Conservation (phyloP, 2,113 vertebrate genomes). For the Entelurus aequoreus region DNA sequence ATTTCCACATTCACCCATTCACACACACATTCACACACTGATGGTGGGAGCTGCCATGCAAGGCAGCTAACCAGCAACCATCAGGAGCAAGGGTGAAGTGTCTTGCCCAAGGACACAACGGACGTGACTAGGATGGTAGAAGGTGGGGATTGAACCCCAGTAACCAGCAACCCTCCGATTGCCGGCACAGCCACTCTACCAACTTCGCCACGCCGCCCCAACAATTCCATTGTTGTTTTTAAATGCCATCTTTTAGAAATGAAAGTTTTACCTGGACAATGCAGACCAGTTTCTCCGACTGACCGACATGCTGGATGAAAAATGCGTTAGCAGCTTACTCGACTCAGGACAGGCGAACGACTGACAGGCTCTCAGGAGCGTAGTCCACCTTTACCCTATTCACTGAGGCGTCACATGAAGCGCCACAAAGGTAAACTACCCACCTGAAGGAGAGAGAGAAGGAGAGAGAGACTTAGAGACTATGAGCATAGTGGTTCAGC, state of each 20-base stretch:
- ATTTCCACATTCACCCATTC: too few relatives aligned
- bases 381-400: conserved; percentile 78
- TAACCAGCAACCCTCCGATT: too few relatives aligned
- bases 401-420: conserved; percentile 73
- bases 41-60: too few relatives aligned
- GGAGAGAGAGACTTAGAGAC: conserved; percentile 13
- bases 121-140: too few relatives aligned
- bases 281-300: conserved; percentile 86
- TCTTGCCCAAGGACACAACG: too few relatives aligned
- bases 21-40: too few relatives aligned
- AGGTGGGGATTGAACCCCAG: too few relatives aligned
- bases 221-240: neutral
- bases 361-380: conserved; percentile 13
- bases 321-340: conserved; percentile 1
- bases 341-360: neutral
- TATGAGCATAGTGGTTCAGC: conserved; percentile 12
- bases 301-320: conserved; percentile 70
- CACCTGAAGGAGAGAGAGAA: conserved; percentile 36
- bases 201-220: too few relatives aligned
- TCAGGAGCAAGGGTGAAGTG: too few relatives aligned
- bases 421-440: conserved; percentile 44
- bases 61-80: too few relatives aligned
- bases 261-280: conserved; percentile 84
- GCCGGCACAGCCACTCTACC: too few relatives aligned
- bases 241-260: neutral